These are phyloP conservation scores for Solea senegalensis DNA, from an alignment of 2,113 vertebrate genomes.

Conservation along the genomic window DNA sequence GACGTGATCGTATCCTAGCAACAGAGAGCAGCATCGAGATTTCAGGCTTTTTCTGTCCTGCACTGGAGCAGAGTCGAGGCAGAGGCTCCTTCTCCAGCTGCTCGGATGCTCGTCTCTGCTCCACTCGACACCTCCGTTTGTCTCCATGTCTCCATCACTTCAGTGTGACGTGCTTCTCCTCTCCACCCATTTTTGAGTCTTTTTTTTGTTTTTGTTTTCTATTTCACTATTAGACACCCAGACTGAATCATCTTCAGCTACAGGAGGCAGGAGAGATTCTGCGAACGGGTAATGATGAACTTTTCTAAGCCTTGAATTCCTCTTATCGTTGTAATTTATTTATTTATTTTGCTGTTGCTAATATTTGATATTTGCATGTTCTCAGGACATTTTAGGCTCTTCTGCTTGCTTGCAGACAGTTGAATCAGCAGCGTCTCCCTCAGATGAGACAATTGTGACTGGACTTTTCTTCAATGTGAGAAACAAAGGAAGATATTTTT, in stretches of 20 bases:
- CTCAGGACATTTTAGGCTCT: not conserved
- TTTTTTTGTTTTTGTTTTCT: not conserved
- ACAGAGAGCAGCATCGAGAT: conserved; percentile 68
- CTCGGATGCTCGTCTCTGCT: conserved; percentile 8
- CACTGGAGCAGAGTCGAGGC: conserved; percentile 21
- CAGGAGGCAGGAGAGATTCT: not conserved
- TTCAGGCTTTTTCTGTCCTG: conserved; percentile 39
- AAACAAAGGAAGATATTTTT: not conserved
- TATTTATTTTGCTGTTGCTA: not conserved
- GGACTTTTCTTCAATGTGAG: not conserved
- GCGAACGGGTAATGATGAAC: conserved; percentile 30
- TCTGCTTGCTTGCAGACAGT: not conserved
- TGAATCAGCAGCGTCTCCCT: not conserved
- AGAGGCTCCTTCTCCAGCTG: conserved; percentile 16
- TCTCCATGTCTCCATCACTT: not conserved
- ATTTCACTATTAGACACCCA: conserved; percentile 19
- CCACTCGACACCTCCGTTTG: conserved; percentile 14
- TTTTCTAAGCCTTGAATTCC: not conserved
- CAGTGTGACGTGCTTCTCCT: not conserved
- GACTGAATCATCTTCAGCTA: conserved; percentile 27
- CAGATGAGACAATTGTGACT: not conserved
- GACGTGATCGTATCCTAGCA: conserved; percentile 81
- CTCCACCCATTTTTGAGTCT: not conserved
- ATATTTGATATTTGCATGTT: not conserved
- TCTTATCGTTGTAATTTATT: not conserved